phyloP scores from a whole-genome alignment of 1,140 invertebrate genomes.

The Neodiprion lecontei region DNA sequence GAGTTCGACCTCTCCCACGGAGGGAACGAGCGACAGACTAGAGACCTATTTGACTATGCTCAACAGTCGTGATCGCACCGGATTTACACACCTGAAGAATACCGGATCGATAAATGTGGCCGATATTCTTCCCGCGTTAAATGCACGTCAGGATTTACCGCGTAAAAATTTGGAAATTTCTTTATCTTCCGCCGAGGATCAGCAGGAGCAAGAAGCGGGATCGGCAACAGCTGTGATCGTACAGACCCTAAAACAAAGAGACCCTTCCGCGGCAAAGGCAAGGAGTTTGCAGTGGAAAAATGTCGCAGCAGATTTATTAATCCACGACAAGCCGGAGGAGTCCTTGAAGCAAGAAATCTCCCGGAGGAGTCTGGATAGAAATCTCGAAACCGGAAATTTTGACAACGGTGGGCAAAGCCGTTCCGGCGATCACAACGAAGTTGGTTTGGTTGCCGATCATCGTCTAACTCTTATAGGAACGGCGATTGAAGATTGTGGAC shows the following conservation, averaged over 20 bases:
- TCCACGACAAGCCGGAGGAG: slow-evolving; percentile 2
- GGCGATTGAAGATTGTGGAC: slow-evolving; percentile 54
- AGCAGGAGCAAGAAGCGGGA: slow-evolving; percentile 3
- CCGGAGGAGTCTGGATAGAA: background rate
- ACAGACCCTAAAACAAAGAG: no score
- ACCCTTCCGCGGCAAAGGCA: background rate
- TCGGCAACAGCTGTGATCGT: no score
- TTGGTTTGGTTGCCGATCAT: slow-evolving; percentile 16
- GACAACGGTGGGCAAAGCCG: slow-evolving; percentile 11
- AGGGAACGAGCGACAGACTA: slow-evolving; percentile 19
- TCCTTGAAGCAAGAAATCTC: slow-evolving; percentile 34
- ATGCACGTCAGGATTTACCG: no score
- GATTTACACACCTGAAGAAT: no score
- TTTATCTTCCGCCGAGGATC: background rate
- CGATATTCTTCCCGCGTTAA: no score
- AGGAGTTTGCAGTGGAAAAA: slow-evolving; percentile 5
- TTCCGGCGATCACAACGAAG: slow-evolving; percentile 24
- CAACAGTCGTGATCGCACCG: no score
- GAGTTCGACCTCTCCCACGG: slow-evolving; percentile 22
- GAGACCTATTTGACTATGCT: background rate
- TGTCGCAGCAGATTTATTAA: background rate
- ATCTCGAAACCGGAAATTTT: slow-evolving; percentile 7
- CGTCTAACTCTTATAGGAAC: slow-evolving; percentile 48
- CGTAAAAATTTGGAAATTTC: no score
- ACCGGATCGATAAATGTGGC: no score